Percentiles rank a stretch among this genome's conserved stretches.
phyloP scores from a whole-genome alignment of 1,140 invertebrate genomes.

The Neodiprion virginianus region DNA sequence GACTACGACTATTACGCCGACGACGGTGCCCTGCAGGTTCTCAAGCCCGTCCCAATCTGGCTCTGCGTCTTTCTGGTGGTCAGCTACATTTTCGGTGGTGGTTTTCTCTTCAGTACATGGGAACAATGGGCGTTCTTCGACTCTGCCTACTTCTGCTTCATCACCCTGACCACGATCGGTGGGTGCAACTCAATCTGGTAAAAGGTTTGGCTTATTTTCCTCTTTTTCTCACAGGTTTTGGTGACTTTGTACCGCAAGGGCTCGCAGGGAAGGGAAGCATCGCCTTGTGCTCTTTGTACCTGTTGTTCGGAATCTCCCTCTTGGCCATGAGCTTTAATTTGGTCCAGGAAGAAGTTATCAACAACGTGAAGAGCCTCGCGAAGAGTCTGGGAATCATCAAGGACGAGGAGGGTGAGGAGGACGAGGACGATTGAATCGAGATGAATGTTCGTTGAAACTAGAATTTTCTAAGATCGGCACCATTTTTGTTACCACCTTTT shows the following conservation, averaged over 20 bases:
- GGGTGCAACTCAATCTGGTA: constrained; percentile 20
- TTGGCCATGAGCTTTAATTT: constrained; percentile 99
- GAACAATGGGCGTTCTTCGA: constrained; percentile 91
- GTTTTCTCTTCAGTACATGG: constrained; percentile 84
- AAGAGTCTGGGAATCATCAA: constrained; percentile 86
- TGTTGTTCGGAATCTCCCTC: constrained; percentile 95
- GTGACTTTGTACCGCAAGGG: constrained; percentile 89
- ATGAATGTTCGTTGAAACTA: not conserved
- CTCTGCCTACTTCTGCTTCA: constrained; percentile 95
- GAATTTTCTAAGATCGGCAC: too few species aligned
- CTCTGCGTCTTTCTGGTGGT: constrained; percentile 88
- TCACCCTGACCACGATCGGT: constrained; percentile 92
- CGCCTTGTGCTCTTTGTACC: constrained; percentile 89
- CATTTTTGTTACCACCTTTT: too few species aligned
- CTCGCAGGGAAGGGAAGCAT: constrained; percentile 80
- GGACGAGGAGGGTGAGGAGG: constrained; percentile 71
- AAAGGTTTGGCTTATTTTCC: constrained; percentile 8
- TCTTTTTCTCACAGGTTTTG: constrained; percentile 70
- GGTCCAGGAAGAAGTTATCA: constrained; percentile 91
- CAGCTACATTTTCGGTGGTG: constrained; percentile 87
- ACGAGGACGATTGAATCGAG: constrained; percentile 54
- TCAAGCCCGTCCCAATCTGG: constrained; percentile 88
- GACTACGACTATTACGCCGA: constrained; percentile 60
- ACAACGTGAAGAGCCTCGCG: constrained; percentile 83
- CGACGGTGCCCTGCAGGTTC: constrained; percentile 54